phyloP scores from a whole-genome alignment of 1,140 invertebrate genomes.

The Carcinoscorpius rotundicauda region DNA sequence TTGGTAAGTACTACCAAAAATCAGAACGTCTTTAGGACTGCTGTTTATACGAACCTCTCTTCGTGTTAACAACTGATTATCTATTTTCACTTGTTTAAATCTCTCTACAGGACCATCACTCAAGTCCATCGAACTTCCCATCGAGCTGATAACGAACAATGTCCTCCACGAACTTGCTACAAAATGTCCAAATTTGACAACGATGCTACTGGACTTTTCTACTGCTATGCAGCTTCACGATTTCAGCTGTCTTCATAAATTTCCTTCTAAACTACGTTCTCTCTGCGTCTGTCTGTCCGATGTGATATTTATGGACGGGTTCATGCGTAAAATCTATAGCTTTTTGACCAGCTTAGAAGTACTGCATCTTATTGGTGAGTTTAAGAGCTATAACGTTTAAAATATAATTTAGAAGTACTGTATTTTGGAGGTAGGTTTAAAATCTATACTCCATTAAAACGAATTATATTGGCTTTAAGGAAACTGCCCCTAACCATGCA shows the following conservation, averaged over 20 bases:
- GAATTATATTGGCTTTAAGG: too few relatives aligned
- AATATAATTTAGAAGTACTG: too few relatives aligned
- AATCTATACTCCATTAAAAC: too few relatives aligned
- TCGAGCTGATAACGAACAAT: slow-evolving; percentile 93
- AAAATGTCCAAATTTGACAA: slow-evolving; percentile 91
- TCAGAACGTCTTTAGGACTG: neutral
- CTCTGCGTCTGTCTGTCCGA: slow-evolving; percentile 96
- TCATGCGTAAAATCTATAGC: slow-evolving; percentile 55
- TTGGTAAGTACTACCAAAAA: slow-evolving; percentile 14
- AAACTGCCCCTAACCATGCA: too few relatives aligned
- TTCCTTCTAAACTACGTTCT: slow-evolving; percentile 90
- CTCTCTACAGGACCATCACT: slow-evolving; percentile 54
- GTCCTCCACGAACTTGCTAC: slow-evolving; percentile 92
- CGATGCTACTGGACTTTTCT: slow-evolving; percentile 93
- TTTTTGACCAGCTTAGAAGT: too few relatives aligned
- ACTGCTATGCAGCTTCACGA: slow-evolving; percentile 98
- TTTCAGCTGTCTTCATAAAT: slow-evolving; percentile 95
- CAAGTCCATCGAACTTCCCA: slow-evolving; percentile 88
- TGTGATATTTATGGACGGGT: slow-evolving; percentile 99
- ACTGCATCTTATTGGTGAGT: too few relatives aligned
- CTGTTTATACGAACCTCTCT: neutral
- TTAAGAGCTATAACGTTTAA: too few relatives aligned
- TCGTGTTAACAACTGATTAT: neutral
- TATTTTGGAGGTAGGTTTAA: too few relatives aligned
- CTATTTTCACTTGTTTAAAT: neutral